These are phyloP conservation scores for Azemiops feae DNA, from an alignment of 2,113 vertebrate species.

Conservation along the genomic window DNA sequence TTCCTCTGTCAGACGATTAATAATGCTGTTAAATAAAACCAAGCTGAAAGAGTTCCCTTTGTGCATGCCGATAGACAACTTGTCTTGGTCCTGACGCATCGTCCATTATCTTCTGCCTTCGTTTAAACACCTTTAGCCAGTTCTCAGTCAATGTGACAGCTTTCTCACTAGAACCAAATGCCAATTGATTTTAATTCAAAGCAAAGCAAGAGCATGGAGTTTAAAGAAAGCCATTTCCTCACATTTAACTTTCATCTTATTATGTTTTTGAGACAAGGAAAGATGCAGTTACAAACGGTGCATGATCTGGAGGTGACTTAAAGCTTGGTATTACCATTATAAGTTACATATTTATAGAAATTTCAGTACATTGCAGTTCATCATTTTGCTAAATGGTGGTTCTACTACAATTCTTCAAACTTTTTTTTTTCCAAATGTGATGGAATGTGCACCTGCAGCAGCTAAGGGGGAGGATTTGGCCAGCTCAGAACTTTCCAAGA, in stretches of 20 bases:
- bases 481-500: neutral
- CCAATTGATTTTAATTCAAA: conserved; percentile 40
- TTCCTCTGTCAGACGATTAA: conserved; percentile 37
- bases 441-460: neutral
- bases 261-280: neutral
- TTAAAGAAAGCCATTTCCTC: conserved; percentile 36
- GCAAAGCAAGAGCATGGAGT: conserved; percentile 44
- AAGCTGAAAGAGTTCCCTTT: neutral
- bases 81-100: conserved; percentile 16
- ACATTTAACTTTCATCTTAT: neutral
- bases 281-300: neutral
- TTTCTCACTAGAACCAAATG: neutral
- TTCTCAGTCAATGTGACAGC: conserved; percentile 27
- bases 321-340: neutral
- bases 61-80: conserved; percentile 12
- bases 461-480: neutral
- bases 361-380: neutral
- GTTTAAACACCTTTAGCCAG: conserved; percentile 42
- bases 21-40: conserved; percentile 35
- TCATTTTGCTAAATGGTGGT: neutral
- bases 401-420: neutral
- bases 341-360: neutral
- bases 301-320: neutral
- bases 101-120: conserved; percentile 44
- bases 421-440: neutral